A percentile compares a stretch with the other conserved stretches of the same genome.
Conservation (phyloP, 2,888 invertebrate genomes). For the Noctua janthe region DNA sequence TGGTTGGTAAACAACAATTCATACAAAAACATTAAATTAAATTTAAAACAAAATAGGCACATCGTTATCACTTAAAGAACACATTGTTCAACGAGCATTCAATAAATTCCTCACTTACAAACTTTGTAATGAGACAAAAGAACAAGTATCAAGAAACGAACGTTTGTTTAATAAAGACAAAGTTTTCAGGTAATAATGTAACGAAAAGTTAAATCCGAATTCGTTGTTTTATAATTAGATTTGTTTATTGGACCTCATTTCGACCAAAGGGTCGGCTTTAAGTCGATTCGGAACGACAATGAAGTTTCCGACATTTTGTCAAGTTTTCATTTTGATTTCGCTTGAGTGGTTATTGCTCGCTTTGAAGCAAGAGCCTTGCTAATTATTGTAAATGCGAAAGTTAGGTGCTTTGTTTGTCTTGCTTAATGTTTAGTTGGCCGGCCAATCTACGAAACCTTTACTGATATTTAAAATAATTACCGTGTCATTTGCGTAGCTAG, state of each 20-base stretch:
- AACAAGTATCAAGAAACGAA: conserved; percentile 56
- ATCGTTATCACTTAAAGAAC: conserved; percentile 49
- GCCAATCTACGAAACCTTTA: background rate
- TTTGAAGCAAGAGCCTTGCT: conserved; percentile 28
- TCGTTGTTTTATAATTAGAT: conserved; percentile 60
- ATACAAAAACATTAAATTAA: conserved; percentile 19
- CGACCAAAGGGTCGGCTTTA: conserved; percentile 51
- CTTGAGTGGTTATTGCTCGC: conserved; percentile 31
- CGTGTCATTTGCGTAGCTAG: too few species aligned
- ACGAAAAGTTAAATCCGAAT: conserved; percentile 64
- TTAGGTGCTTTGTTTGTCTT: conserved; percentile 24
- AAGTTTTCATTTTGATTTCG: conserved; percentile 30
- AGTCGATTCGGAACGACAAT: conserved; percentile 40
- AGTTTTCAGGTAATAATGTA: conserved; percentile 57
- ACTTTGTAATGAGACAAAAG: conserved; percentile 65
- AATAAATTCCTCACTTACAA: conserved; percentile 56
- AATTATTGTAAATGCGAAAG: conserved; percentile 48
- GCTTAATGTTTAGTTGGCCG: conserved; percentile 13
- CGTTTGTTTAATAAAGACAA: conserved; percentile 58
- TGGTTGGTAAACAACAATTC: background rate
- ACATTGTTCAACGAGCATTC: conserved; percentile 59
- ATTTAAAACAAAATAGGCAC: conserved; percentile 37
- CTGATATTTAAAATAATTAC: background rate
- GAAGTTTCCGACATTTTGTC: conserved; percentile 50
- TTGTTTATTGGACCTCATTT: conserved; percentile 62